Conservation (phyloP, 2,888 invertebrate genomes). For the Dryobota labecula region DNA sequence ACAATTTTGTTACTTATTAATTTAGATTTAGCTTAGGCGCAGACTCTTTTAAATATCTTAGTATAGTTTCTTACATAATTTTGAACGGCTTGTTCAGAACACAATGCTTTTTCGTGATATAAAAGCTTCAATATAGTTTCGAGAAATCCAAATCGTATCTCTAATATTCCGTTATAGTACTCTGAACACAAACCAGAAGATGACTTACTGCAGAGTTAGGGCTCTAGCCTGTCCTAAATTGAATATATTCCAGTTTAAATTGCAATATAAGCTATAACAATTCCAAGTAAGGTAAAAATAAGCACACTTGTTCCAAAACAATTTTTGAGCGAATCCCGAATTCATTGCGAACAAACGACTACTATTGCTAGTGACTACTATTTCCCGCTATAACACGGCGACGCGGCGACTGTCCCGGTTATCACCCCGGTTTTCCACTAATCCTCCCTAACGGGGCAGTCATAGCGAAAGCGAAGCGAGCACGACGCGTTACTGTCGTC, state of each 20-base stretch:
- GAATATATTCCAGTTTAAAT: conserved; percentile 1
- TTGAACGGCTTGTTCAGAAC: too few species aligned
- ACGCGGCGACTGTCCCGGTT: conserved; percentile 4
- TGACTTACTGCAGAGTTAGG: neutral
- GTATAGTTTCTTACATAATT: too few species aligned
- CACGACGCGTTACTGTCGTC: neutral
- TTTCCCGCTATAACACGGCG: neutral
- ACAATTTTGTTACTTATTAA: too few species aligned
- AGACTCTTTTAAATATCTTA: too few species aligned
- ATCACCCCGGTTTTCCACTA: conserved; percentile 19
- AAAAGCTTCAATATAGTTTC: neutral
- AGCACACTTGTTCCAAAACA: conserved; percentile 1
- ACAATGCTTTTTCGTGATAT: too few species aligned
- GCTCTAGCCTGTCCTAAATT: conserved; percentile 3
- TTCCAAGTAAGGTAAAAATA: conserved; percentile 1
- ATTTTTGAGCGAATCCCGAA: conserved; percentile 2
- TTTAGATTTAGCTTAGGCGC: too few species aligned
- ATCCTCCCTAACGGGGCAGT: neutral
- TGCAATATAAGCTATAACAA: neutral
- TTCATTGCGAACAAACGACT: neutral
- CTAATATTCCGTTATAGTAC: neutral
- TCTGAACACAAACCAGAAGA: neutral
- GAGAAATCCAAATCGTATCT: neutral
- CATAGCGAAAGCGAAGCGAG: conserved; percentile 3
- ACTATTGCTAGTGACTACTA: neutral